Evolutionary conservation across 2,113 vertebrate genomes (phyloP), one percentile per base, ranked within the genome.

Genomic region (Pholis gunnellus): DNA sequence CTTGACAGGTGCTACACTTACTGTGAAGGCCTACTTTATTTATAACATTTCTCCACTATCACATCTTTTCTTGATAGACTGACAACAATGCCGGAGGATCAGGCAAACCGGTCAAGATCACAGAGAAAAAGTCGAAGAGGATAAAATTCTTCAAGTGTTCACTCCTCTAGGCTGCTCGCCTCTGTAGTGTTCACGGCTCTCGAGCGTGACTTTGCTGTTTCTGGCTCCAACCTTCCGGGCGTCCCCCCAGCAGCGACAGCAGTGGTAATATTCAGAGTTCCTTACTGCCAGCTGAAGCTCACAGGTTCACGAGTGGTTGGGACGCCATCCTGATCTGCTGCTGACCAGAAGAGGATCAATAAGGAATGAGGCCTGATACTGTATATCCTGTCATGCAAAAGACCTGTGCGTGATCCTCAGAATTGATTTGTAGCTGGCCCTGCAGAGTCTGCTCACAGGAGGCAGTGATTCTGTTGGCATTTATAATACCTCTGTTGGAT

Each of bases 41-140:
- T 34, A 11, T 67, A 3, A 50, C n/a, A 68, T 56, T 31, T 71
- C 15, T 50, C 22, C 18, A 17, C 52, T 18, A 8, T 83, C 6
- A 17, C 56, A 9, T 74, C 27, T 75, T 76, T 57, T 29, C 57
- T 65, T 79, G 18, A 42, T 75, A 99, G 98, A 97, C 96, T 60
- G 98, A 99, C 94, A 96, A 86, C 95, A 96, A 82, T 92, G 94
- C 96, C 8, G 91, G 95, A 42, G 97, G 97, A 72, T 91, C 95
- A 56, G 96, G 97, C 29, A 97, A 97, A 68, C 96, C 97, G 1
- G 94, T 99, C 88, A 99, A 99, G 95, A 98, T 99, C 88, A 97
- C 98, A 82, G 97, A 99, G 93, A 98, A 96, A 64, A 97, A 97
- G 81, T 98, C 97, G 20, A 99, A 98, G 95, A 98, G 96, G 94